Evolutionary conservation across 2,113 vertebrate species (phyloP), one percentile per base, ranked within the genome.

Genomic region (Gopherus flavomarginatus): DNA sequence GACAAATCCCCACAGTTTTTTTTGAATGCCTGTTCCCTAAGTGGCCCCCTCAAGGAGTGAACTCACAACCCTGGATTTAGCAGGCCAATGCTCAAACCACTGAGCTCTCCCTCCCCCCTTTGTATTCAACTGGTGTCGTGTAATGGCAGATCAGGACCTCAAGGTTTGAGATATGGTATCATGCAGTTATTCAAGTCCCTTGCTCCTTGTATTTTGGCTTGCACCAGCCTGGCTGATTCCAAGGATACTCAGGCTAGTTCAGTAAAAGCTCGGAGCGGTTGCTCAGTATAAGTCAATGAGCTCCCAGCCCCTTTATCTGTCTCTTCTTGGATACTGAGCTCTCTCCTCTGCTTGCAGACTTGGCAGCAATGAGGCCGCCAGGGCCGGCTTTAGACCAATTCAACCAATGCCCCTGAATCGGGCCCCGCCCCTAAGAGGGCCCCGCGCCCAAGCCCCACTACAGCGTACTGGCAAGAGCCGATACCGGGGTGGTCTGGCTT

Each of bases 271-370:
- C 9, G 5, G 21, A 72, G 17, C 6, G 0, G 42, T 24, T 52
- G 62, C 75, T 89, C 22, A 69, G 19, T 57, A 3, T 47, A 77
- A 17, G 57, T 90, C 49, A 81, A 44, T 42, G 42, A 26, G 11
- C 11, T 50, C 13, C 2, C 2, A 4, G 4, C 13, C 21, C 49
- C 16, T 16, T 12, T 13, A 10, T 21, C 11, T 26, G 57, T 62
- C 29, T 17, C 26, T 80, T 81, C 35, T 2, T 3, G 19, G 11
- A 54, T 13, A 54, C 89, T 81, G 81, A 62, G 86, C 87, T 57
- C 83, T 88, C 90, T 85, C 38, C 93, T 93, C 81, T 83, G 87
- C 89, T 92, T 86, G 81, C 96, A 96, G 96, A 96, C 93, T 89
- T 89, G 86, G 83, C 95, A 0, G 0, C 77, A 69, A 86, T 9